A percentile compares a stretch with the other conserved stretches of the same genome.
These are phyloP conservation scores for Zosterops lateralis DNA, from an alignment of 2,113 vertebrate species.

Conservation along the genomic window DNA sequence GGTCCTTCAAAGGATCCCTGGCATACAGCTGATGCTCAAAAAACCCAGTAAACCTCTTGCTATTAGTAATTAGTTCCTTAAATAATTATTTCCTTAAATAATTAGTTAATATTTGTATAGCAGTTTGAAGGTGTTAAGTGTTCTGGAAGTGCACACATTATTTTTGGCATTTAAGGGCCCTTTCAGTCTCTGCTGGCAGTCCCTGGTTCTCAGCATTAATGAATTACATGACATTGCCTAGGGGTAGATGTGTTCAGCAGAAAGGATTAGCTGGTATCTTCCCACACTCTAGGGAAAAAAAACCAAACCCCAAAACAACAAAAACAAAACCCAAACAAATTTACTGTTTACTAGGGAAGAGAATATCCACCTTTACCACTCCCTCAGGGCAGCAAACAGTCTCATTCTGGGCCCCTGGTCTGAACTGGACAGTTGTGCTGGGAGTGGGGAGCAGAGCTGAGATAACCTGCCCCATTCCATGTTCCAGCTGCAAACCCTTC, in stretches of 20 bases:
- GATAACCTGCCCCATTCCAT: not conserved
- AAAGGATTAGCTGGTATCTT: not conserved
- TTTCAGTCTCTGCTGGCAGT: not conserved
- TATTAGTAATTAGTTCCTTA: slow-evolving; percentile 1
- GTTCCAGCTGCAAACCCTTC: not conserved
- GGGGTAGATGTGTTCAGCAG: not conserved
- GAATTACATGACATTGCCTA: not conserved
- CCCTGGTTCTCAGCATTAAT: not conserved
- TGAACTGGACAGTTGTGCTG: not conserved
- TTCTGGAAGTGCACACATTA: not conserved
- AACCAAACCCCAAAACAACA: not conserved
- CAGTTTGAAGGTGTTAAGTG: not conserved
- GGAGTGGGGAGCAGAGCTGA: not conserved
- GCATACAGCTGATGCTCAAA: not conserved
- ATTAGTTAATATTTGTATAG: slow-evolving; percentile 7
- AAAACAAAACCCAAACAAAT: not conserved
- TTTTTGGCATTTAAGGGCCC: not conserved
- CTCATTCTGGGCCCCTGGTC: not conserved
- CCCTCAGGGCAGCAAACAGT: not conserved
- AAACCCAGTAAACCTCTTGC: not conserved
- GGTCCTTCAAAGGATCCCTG: not conserved
- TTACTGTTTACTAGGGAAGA: not conserved
- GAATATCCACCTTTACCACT: not conserved
- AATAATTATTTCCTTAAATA: slow-evolving; percentile 7
- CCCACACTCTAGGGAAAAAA: not conserved